phyloP scores from a whole-genome alignment of 2,797 vertebrate genomes.

The Macropus fuliginosus region DNA sequence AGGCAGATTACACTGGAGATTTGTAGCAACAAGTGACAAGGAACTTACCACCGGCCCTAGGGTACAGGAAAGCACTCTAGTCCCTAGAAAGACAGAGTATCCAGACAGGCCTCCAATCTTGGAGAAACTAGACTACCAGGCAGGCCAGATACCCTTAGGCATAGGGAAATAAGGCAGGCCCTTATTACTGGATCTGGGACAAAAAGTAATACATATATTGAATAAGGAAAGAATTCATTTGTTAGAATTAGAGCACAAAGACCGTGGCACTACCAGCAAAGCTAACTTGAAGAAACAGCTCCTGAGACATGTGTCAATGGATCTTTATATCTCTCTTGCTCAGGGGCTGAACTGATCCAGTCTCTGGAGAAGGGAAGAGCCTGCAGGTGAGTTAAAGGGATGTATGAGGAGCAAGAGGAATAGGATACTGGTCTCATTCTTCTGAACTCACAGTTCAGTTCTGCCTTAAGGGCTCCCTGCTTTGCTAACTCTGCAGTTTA shows the following conservation, averaged over 20 bases:
- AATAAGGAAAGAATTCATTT: not conserved
- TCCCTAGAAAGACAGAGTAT: not conserved
- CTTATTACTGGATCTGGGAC: not conserved
- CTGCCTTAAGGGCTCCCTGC: not conserved
- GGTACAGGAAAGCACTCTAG: not conserved
- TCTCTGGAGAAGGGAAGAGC: not conserved
- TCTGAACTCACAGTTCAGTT: not conserved
- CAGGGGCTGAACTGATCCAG: not conserved
- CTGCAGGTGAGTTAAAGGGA: not conserved
- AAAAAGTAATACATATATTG: not conserved
- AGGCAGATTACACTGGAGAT: not conserved
- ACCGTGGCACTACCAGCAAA: not conserved
- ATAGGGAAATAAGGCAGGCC: not conserved
- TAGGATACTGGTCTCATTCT: not conserved
- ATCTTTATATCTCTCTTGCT: not conserved
- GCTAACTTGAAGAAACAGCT: not conserved
- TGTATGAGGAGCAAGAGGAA: not conserved
- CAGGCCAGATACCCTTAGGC: not conserved
- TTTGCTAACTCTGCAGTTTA: not conserved
- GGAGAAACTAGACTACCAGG: not conserved
- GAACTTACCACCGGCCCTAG: not conserved
- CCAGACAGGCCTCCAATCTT: not conserved
- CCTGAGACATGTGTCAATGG: not conserved
- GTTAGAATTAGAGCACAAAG: not conserved
- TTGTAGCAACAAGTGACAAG: not conserved